phyloP scores from a whole-genome alignment of 92 coral and sea anemone genomes.

The Porites lobata region DNA sequence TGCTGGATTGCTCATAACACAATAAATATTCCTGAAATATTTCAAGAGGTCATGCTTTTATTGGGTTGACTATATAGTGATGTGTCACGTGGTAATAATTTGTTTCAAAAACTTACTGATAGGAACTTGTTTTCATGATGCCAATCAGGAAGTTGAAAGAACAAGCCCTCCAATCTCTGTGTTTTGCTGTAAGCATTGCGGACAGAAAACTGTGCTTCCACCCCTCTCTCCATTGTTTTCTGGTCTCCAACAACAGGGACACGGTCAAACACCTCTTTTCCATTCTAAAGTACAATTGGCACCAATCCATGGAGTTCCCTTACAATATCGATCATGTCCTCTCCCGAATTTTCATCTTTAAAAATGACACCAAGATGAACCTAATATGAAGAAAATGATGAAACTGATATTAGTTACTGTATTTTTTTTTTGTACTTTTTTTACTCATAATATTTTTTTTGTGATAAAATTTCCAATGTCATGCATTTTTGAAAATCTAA shows the following conservation, averaged over 20 bases:
- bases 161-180: conserved; percentile 67
- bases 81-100: too few relatives aligned
- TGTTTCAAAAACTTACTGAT: conserved; percentile 27
- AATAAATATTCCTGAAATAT: too few relatives aligned
- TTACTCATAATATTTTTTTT: too few relatives aligned
- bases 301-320: conserved; percentile 61
- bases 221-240: conserved; percentile 69
- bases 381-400: neutral
- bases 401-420: too few relatives aligned
- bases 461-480: too few relatives aligned
- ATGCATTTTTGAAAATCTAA: too few relatives aligned
- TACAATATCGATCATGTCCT: conserved; percentile 72
- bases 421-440: too few relatives aligned
- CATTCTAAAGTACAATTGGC: conserved; percentile 29
- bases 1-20: too few relatives aligned
- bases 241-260: conserved; percentile 83
- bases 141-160: conserved; percentile 73
- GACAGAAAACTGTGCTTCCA: conserved; percentile 70
- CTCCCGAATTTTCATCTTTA: conserved; percentile 74
- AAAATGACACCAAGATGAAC: conserved; percentile 73
- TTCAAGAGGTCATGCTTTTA: too few relatives aligned
- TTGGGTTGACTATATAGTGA: too few relatives aligned
- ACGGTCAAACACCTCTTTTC: conserved; percentile 40
- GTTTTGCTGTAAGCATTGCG: conserved; percentile 56
- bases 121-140: conserved; percentile 74